Conservation (phyloP, 2,888 invertebrate genomes). For the Nudaria mundana region DNA sequence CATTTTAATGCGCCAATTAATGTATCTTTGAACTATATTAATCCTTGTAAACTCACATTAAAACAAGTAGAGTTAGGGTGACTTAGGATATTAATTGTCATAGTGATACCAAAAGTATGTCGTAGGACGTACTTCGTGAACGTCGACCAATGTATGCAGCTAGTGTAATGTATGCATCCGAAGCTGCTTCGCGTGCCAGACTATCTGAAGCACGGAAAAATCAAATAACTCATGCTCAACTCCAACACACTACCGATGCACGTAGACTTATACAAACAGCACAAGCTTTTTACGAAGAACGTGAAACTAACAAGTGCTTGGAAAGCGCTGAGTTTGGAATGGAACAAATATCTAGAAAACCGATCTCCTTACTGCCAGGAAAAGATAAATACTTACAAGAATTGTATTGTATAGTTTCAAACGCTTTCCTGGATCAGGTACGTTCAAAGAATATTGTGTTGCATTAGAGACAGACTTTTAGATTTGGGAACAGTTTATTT, state of each 20-base stretch:
- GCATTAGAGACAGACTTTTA: background rate
- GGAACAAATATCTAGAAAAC: constrained; percentile 63
- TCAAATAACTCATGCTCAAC: constrained; percentile 52
- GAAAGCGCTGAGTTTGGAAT: constrained; percentile 67
- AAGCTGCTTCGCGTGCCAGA: constrained; percentile 52
- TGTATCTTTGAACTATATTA: background rate
- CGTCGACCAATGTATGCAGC: constrained; percentile 67
- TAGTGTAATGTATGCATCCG: constrained; percentile 51
- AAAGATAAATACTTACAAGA: constrained; percentile 65
- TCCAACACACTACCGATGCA: constrained; percentile 58
- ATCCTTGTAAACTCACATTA: too few species aligned
- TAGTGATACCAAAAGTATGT: constrained; percentile 15
- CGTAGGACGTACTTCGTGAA: constrained; percentile 63
- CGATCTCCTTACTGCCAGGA: constrained; percentile 51
- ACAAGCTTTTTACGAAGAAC: constrained; percentile 43
- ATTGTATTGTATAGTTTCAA: constrained; percentile 58
- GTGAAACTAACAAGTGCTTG: constrained; percentile 59
- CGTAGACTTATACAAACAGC: constrained; percentile 53
- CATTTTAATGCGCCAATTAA: too few species aligned
- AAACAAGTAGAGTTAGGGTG: too few species aligned
- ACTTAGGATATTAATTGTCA: constrained; percentile 11
- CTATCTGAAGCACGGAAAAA: constrained; percentile 54
- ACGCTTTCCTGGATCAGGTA: constrained; percentile 69
- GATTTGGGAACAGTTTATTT: constrained; percentile 28
- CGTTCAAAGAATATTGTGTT: constrained; percentile 3